Evolutionary conservation across 2,888 invertebrate genomes (phyloP), one percentile per base, ranked within the genome.

Genomic region (Ferrisia virgata): DNA sequence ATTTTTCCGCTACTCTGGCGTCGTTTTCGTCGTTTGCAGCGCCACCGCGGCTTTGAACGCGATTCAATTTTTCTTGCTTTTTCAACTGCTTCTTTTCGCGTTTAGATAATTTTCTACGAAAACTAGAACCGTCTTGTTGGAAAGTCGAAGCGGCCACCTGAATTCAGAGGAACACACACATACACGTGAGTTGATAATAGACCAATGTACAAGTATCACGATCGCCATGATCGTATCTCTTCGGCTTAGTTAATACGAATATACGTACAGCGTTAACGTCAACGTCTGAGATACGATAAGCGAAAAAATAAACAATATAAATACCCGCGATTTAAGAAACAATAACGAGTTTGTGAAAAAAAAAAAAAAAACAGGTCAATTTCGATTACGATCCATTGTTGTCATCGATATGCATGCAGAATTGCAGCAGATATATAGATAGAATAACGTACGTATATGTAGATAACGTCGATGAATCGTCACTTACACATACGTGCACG

Each of bases 81-180:
- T 98, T 98, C 88, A 96, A 91, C 89, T 99, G 98, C 89, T 99
- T 99, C 90, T 98, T 98, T 89, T 99, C 98, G 79, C 98, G 92
- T 90, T 98, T 98, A 80, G 98, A 98, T 87, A 98, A 91, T 91
- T 97, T 97, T 88, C 98, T 91, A 88, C 96, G 94, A 88, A 97
- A 97, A 88, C 95, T 95, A 86, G 93, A 92, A 87, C 93, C 94
- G 86, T 93, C 93, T 88, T 94, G 94, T 87, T 93, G 91, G 86
- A 93, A 92, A 86, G 94, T 91, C 85, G 91, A 91, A 33, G 91
- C 92, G 86, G 92, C 91, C 86, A 92, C 91, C 92, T 92, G 87
- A 33, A 89, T n/a, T n/a, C n/a, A 87, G 86, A 82, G 43, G 36
- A 81, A 22, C n/a, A 53, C 78, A 86, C 85, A 86, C 22, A 22